A percentile compares a stretch with the other conserved stretches of the same genome.
phyloP scores from a whole-genome alignment of 2,797 vertebrate genomes.

The Anableps anableps region DNA sequence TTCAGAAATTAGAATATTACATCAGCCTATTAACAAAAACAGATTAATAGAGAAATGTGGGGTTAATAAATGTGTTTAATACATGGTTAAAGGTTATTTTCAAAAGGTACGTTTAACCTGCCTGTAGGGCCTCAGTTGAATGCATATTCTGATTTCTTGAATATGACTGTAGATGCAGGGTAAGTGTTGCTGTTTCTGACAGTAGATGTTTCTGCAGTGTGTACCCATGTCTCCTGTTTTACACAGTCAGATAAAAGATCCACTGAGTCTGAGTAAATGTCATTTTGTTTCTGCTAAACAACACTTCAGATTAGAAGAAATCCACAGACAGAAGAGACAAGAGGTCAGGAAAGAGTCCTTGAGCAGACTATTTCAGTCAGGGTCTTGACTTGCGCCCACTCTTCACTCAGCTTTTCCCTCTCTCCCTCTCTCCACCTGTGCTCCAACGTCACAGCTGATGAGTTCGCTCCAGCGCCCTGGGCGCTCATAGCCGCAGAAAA shows the following conservation, averaged over 20 bases:
- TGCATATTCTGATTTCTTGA: too few relatives aligned
- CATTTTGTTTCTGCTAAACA: neutral
- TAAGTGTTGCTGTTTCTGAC: neutral
- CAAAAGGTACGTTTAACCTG: too few relatives aligned
- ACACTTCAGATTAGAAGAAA: too few relatives aligned
- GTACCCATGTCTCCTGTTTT: neutral
- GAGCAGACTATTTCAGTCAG: slow-evolving; percentile 16
- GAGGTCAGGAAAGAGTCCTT: slow-evolving; percentile 9
- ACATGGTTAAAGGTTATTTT: too few relatives aligned
- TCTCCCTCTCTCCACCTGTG: slow-evolving; percentile 32
- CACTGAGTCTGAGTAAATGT: neutral
- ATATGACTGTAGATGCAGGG: too few relatives aligned
- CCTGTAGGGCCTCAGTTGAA: too few relatives aligned
- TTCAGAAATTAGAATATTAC: too few relatives aligned
- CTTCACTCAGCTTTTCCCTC: neutral
- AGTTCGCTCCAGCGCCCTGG: slow-evolving; percentile 25
- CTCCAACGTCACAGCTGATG: slow-evolving; percentile 41
- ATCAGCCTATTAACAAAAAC: too few relatives aligned
- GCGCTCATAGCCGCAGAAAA: slow-evolving; percentile 30
- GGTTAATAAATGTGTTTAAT: too few relatives aligned
- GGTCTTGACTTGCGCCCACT: slow-evolving; percentile 29
- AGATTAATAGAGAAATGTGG: too few relatives aligned
- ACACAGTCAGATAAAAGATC: neutral
- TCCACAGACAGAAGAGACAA: neutral
- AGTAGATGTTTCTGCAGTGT: neutral